These are phyloP conservation scores for Rana temporaria DNA, from an alignment of 2,113 vertebrate genomes.

Conservation along the genomic window DNA sequence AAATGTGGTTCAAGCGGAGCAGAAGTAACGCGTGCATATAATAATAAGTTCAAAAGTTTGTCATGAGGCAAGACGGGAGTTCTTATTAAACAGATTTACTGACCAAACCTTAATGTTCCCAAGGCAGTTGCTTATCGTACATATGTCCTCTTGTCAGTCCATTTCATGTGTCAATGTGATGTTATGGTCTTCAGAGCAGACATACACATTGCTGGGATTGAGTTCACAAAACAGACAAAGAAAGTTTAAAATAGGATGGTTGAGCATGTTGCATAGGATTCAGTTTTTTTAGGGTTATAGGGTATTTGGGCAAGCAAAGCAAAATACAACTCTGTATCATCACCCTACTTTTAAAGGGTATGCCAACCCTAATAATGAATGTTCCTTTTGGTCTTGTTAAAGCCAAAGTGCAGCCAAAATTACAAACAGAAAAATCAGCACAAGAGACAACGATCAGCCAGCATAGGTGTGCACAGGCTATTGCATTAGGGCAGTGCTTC, in stretches of 20 bases:
- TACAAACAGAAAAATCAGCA: too few species aligned
- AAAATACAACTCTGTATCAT: too few species aligned
- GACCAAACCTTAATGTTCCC: constrained; percentile 54
- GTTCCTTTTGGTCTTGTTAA: too few species aligned
- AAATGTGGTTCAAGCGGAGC: constrained; percentile 30
- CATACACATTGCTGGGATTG: constrained; percentile 27
- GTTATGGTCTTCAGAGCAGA: constrained; percentile 50
- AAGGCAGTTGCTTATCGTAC: constrained; percentile 10
- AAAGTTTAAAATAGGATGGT: background rate
- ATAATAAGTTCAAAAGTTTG: constrained; percentile 56
- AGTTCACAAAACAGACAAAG: constrained; percentile 4
- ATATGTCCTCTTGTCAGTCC: constrained; percentile 51
- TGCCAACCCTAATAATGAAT: too few species aligned
- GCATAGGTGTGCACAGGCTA: too few species aligned
- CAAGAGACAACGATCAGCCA: too few species aligned
- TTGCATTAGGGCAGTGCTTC: too few species aligned
- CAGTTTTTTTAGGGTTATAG: too few species aligned
- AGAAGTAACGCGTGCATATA: constrained; percentile 52
- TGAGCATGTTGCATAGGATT: too few species aligned
- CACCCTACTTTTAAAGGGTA: too few species aligned
- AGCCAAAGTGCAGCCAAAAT: too few species aligned
- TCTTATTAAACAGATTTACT: constrained; percentile 53
- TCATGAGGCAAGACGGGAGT: background rate
- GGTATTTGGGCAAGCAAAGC: too few species aligned
- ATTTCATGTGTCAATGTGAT: constrained; percentile 31